Evolutionary conservation across 92 coral and sea anemone genomes (phyloP).

Genomic region (Desmophyllum pertusum): DNA sequence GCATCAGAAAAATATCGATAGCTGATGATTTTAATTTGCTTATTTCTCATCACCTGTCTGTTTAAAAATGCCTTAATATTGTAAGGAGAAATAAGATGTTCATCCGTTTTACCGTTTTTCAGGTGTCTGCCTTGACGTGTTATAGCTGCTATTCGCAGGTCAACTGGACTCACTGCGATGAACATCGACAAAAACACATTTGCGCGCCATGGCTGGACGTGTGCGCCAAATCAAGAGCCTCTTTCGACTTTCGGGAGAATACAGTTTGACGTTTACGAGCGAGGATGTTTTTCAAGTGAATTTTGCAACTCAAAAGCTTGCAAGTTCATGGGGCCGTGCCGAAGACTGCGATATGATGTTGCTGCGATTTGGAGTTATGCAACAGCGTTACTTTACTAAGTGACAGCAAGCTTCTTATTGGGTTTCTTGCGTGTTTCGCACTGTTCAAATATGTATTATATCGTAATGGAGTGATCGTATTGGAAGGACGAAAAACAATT

Average conservation of each 20-base stretch:
- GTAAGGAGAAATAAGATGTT: not conserved
- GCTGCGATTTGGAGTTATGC: slow-evolving; percentile 39
- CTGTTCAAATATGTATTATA: not conserved
- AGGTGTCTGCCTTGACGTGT: slow-evolving; percentile 41
- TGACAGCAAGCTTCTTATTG: slow-evolving; percentile 1
- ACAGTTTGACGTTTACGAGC: slow-evolving; percentile 26
- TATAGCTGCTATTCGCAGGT: slow-evolving; percentile 30
- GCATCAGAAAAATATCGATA: not conserved
- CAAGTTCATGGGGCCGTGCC: slow-evolving; percentile 26
- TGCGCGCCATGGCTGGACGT: slow-evolving; percentile 42
- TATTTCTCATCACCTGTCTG: not conserved
- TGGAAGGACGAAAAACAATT: not conserved
- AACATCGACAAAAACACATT: not conserved
- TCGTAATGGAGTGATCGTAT: not conserved
- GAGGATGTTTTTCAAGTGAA: slow-evolving; percentile 30
- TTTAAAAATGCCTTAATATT: not conserved
- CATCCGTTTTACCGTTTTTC: not conserved
- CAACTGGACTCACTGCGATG: slow-evolving; percentile 32
- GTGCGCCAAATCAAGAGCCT: slow-evolving; percentile 24
- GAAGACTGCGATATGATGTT: slow-evolving; percentile 11
- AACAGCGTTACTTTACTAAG: not conserved
- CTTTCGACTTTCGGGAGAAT: slow-evolving; percentile 22
- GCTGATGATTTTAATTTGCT: not conserved
- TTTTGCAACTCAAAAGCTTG: slow-evolving; percentile 33
- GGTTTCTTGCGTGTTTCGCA: not conserved